These are phyloP conservation scores for Meteorus sp. DNA, from an alignment of 1,140 invertebrate genomes.

Conservation along the genomic window DNA sequence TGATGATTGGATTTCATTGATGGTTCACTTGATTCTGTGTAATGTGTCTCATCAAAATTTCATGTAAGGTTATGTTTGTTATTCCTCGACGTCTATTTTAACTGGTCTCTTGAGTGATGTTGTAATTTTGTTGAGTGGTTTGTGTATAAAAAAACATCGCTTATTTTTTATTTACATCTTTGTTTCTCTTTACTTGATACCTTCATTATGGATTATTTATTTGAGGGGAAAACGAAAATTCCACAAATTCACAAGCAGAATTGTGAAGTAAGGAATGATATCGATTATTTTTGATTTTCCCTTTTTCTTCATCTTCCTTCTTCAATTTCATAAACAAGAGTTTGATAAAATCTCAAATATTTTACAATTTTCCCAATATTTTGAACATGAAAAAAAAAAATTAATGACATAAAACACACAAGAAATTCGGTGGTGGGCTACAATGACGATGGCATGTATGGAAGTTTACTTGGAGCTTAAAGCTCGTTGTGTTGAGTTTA, in stretches of 20 bases:
- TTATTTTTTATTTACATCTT: background rate
- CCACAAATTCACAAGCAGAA: too few species aligned
- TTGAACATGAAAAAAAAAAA: too few species aligned
- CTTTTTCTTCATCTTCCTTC: too few species aligned
- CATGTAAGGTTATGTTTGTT: constrained; percentile 4
- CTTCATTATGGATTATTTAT: too few species aligned
- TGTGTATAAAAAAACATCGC: background rate
- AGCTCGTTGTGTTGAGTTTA: constrained; percentile 47
- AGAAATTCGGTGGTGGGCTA: constrained; percentile 8
- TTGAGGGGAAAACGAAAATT: too few species aligned
- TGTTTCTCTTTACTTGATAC: background rate
- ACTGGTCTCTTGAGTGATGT: constrained; percentile 18
- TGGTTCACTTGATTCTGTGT: too few species aligned
- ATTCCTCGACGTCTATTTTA: background rate
- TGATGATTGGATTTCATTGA: too few species aligned
- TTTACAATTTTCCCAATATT: too few species aligned
- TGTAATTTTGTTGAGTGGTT: constrained; percentile 40
- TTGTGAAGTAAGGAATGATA: too few species aligned
- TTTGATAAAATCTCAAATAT: too few species aligned
- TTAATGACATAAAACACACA: constrained; percentile 18
- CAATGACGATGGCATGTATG: background rate
- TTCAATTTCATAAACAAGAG: too few species aligned
- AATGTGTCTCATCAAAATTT: background rate
- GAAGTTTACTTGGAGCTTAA: constrained; percentile 36
- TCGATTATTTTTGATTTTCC: too few species aligned